A percentile compares a stretch with the other conserved stretches of the same genome.
phyloP scores from a whole-genome alignment of 2,888 invertebrate species.

The Melitaea athalia region DNA sequence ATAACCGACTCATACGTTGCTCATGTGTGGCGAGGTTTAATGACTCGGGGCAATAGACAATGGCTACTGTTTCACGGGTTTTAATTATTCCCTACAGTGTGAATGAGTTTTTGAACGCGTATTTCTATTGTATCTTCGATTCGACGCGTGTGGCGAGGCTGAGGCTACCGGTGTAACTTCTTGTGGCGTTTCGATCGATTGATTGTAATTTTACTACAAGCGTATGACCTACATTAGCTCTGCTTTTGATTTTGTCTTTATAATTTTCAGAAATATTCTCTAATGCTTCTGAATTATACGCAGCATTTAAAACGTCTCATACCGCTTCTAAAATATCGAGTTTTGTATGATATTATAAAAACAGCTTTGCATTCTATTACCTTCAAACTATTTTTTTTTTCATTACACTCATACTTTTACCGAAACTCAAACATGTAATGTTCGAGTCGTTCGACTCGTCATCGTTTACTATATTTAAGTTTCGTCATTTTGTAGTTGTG shows the following conservation, averaged over 20 bases:
- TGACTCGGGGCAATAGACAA: slow-evolving; percentile 17
- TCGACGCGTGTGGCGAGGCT: slow-evolving; percentile 8
- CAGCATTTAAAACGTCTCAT: no score
- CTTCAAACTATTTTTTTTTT: no score
- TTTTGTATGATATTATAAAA: no score
- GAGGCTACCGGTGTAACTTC: neutral
- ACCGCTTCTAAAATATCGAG: no score
- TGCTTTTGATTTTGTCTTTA: no score
- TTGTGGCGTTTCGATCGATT: neutral
- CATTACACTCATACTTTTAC: no score
- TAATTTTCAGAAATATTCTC: no score
- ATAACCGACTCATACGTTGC: neutral
- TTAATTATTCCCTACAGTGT: slow-evolving; percentile 34
- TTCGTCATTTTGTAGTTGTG: neutral
- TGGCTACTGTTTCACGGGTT: slow-evolving; percentile 33
- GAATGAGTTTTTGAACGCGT: slow-evolving; percentile 14
- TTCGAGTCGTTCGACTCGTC: neutral
- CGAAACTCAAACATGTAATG: neutral
- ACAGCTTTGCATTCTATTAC: no score
- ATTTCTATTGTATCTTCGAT: slow-evolving; percentile 12
- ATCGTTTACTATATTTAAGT: neutral
- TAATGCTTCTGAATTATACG: no score
- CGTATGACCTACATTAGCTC: no score
- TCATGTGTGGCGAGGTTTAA: slow-evolving; percentile 23
- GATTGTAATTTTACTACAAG: neutral